phyloP scores from a whole-genome alignment of 2,888 invertebrate species.

The Timema cristinae region DNA sequence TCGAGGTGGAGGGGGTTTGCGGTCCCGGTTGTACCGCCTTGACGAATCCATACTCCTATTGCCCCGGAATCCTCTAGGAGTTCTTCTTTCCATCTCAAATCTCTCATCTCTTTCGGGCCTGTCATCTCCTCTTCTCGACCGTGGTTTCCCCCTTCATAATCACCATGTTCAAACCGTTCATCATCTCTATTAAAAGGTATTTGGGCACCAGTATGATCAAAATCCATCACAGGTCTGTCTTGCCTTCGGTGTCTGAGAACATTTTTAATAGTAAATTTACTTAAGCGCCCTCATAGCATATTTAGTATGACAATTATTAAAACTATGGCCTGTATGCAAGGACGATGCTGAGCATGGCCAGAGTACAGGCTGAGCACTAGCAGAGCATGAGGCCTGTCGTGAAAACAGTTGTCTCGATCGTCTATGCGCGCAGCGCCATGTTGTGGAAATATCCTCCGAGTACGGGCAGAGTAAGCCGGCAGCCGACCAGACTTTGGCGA shows the following conservation, averaged over 20 bases:
- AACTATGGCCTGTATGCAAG: too few species aligned
- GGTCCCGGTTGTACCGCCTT: background rate
- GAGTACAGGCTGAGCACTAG: too few species aligned
- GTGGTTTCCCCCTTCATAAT: conserved; percentile 9
- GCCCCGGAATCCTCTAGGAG: background rate
- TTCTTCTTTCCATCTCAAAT: background rate
- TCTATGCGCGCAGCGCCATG: too few species aligned
- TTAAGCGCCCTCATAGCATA: too few species aligned
- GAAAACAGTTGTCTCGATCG: too few species aligned
- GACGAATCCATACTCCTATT: background rate
- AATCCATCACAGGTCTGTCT: background rate
- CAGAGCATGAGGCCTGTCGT: too few species aligned
- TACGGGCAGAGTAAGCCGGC: too few species aligned
- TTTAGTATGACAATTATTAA: too few species aligned
- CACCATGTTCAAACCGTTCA: conserved; percentile 14
- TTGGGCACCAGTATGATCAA: background rate
- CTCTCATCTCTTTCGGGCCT: background rate
- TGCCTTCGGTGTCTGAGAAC: background rate
- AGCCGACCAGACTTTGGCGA: too few species aligned
- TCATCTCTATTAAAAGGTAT: conserved; percentile 13
- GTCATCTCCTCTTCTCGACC: background rate
- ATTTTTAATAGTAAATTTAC: background rate
- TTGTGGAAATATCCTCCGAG: too few species aligned
- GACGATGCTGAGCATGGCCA: too few species aligned
- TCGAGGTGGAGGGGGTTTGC: background rate